phyloP scores from a whole-genome alignment of 1,140 invertebrate genomes.

The Scaptomyza pallida region DNA sequence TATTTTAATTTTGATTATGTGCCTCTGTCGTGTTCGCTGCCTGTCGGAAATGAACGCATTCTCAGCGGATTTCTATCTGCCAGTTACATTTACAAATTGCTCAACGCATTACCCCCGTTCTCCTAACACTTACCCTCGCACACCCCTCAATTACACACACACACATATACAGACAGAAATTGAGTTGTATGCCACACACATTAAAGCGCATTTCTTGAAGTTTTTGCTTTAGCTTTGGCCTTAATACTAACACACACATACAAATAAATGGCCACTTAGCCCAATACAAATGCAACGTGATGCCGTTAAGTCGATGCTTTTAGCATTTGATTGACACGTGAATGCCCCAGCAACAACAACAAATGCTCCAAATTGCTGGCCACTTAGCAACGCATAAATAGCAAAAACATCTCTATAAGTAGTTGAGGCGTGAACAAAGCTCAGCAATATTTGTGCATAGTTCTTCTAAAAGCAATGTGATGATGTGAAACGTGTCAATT shows the following conservation, averaged over 20 bases:
- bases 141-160: slow-evolving; percentile 8
- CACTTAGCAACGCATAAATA: slow-evolving; percentile 55
- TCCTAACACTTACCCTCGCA: background rate
- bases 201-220: slow-evolving; percentile 33
- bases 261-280: slow-evolving; percentile 52
- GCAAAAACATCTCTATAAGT: background rate
- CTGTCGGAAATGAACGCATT: slow-evolving; percentile 50
- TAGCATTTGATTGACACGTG: slow-evolving; percentile 65
- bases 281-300: slow-evolving; percentile 44
- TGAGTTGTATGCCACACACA: background rate
- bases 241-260: background rate
- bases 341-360: slow-evolving; percentile 21
- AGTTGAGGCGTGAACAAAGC: background rate
- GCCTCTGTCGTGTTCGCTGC: no score
- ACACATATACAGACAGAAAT: slow-evolving; percentile 3
- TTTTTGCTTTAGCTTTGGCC: no score
- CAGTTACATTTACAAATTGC: slow-evolving; percentile 80
- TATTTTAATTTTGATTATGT: slow-evolving; percentile 81
- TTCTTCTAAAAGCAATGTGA: slow-evolving; percentile 2
- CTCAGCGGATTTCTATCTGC: slow-evolving; percentile 62
- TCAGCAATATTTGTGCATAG: slow-evolving; percentile 15
- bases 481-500: background rate
- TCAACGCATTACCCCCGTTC: slow-evolving; percentile 40
- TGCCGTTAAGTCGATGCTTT: slow-evolving; percentile 58
- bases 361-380: slow-evolving; percentile 44